Conservation (phyloP, 2,888 invertebrate species). For the Cheilosia vernalis region DNA sequence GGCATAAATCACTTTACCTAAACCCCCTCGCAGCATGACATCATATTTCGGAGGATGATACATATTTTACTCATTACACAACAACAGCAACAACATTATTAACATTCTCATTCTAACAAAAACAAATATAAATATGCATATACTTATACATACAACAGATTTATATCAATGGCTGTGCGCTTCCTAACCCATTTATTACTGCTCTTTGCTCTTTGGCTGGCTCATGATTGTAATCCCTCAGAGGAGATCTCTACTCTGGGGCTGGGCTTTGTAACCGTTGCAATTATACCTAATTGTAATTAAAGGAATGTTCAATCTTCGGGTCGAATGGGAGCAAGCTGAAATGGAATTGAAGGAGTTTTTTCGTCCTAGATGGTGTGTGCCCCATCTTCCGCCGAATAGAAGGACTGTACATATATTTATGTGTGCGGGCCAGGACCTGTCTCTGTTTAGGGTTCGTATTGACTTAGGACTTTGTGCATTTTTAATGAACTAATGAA, state of each 20-base stretch:
- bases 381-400: neutral
- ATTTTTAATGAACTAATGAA: conserved; percentile 70
- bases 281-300: conserved; percentile 56
- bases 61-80: conserved; percentile 9
- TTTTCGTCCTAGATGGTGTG: conserved; percentile 17
- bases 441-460: conserved; percentile 36
- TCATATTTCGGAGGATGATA: conserved; percentile 30
- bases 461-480: conserved; percentile 56
- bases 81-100: conserved; percentile 7
- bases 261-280: conserved; percentile 32
- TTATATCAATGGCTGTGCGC: conserved; percentile 28
- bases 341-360: conserved; percentile 12
- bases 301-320: conserved; percentile 48
- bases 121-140: neutral
- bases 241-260: conserved; percentile 9
- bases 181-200: conserved; percentile 47
- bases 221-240: conserved; percentile 39
- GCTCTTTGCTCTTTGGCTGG: neutral
- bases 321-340: conserved; percentile 17
- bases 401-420: neutral
- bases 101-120: conserved; percentile 42
- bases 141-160: conserved; percentile 11
- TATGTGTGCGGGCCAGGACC: conserved; percentile 14
- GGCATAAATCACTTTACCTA: conserved; percentile 31
- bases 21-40: conserved; percentile 37